Evolutionary conservation across 2,797 vertebrate species (phyloP), one percentile per base, ranked within the genome.

Genomic region (Gallinago stenura): DNA sequence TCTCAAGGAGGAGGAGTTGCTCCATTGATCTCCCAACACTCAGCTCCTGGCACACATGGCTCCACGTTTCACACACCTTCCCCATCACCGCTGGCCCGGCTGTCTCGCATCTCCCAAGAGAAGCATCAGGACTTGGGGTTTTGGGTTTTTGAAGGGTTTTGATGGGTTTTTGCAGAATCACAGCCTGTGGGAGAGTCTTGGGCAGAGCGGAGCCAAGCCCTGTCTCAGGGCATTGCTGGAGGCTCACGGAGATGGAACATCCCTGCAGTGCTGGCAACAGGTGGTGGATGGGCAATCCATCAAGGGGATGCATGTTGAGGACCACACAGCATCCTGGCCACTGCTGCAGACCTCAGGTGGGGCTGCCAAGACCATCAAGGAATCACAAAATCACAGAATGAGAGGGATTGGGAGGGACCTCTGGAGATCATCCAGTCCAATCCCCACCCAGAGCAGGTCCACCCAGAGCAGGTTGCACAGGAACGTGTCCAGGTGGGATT

Each of bases 121-220:
- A 70, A 72, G 51, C 4, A 1, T 21, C 39, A 56, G 80, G 53
- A 65, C 39, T 25, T 0, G 0, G 3, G 0, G 60, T 69, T 31
- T 12, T 2, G 10, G 4, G 14, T 62, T 66, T 70, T 41, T 10
- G 10, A 33, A 33, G 33, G 33, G 0, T 64, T 69, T 31, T 13
- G 20, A 17, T 2, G 10, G 4, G 14, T 58, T 66, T 70, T 41
- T 10, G 10, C 33, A 88, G 46, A 12, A 65, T 65, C 25, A 19
- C 46, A 46, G 10, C 28, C 46, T 6, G 0, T 3, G 20, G 60
- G 60, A 77, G 21, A 31, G 31, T 12, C 9, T 17, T 53, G 75
- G 37, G 39, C 14, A 66, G 39, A 75, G 45, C 0, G 0, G 30
- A 79, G 60, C 41, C 64, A 60, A 54, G 35, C n/a, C 24, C 30